Conservation (phyloP, 2,113 vertebrate genomes). For the Zosterops lateralis region DNA sequence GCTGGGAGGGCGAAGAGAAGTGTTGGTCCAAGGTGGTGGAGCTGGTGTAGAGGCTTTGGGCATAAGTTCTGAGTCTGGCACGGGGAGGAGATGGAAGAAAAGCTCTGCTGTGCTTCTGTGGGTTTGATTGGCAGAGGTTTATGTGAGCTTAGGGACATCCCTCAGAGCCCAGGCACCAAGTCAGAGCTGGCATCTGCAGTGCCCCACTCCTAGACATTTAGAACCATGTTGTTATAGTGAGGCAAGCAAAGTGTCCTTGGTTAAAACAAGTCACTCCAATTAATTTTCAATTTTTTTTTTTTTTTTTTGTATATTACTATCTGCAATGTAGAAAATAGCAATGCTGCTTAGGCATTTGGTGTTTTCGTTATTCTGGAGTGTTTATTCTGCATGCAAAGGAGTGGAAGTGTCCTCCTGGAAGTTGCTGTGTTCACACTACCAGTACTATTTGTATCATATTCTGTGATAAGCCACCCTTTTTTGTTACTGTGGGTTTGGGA, state of each 20-base stretch:
- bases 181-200: background rate
- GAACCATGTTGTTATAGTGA: slow-evolving; percentile 13
- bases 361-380: background rate
- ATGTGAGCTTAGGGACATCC: background rate
- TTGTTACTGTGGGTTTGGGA: background rate
- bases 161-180: slow-evolving; percentile 13
- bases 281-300: background rate
- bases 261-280: background rate
- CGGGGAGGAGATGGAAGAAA: background rate
- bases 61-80: background rate
- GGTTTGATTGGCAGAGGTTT: slow-evolving; percentile 22
- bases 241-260: background rate
- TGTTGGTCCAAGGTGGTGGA: background rate
- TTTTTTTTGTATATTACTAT: background rate
- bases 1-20: background rate
- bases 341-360: background rate
- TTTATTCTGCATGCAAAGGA: background rate
- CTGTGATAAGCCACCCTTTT: background rate
- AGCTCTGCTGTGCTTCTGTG: slow-evolving; percentile 26
- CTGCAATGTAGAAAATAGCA: background rate
- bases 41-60: background rate
- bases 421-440: background rate
- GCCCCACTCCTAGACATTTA: background rate
- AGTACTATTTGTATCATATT: background rate
- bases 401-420: background rate